Evolutionary conservation across 2,888 invertebrate species (phyloP), one percentile per base, ranked within the genome.

Genomic region (Drosophila acutilabella): DNA sequence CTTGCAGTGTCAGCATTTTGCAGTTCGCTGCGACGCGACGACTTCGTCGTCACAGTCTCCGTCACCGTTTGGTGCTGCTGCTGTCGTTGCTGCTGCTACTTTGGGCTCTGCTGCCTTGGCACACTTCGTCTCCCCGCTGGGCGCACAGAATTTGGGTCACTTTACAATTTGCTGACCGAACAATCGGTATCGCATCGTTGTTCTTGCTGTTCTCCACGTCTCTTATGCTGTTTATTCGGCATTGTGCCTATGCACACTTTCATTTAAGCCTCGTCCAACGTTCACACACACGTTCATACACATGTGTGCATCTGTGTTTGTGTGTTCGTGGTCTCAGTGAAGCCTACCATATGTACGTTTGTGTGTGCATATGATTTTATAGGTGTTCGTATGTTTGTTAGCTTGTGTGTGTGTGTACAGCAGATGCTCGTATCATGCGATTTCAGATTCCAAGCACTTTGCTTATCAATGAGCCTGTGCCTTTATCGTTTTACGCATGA

Each of bases 1-100:
- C 78, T 89, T 86, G 89, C 84, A 74, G 82, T 86, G 85, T 85
- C 89, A 85, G 85, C 85, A 82, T 72, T 81, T 81, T 82, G 88
- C 71, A 70, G 84, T 67, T 59, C 56, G 56, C 58, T 61, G 74
- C 59, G 62, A 51, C 50, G 64, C 53, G 74, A 58, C 59, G 64
- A 53, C 52, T 65, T 45, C 56, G 71, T 42, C 54, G 41, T 51
- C 44, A 51, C 64, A 26, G 59, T 40, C 52, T 26, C 50, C 54
- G 23, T 13, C 36, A 36, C 36, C 36, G 13, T 36, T 23, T 45
- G 75, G 67, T 82, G 70, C 78, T 73, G 61, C 60, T 66, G 67
- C 23, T 23, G 23, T 23, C 23, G 23, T 23, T 23, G 23, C 78
- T 71, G 65, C 57, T 53, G 51, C 41, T 30, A 30, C 30, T 30